Evolutionary conservation across 2,113 vertebrate genomes (phyloP).

Genomic region (Gallinago paraguaiae): DNA sequence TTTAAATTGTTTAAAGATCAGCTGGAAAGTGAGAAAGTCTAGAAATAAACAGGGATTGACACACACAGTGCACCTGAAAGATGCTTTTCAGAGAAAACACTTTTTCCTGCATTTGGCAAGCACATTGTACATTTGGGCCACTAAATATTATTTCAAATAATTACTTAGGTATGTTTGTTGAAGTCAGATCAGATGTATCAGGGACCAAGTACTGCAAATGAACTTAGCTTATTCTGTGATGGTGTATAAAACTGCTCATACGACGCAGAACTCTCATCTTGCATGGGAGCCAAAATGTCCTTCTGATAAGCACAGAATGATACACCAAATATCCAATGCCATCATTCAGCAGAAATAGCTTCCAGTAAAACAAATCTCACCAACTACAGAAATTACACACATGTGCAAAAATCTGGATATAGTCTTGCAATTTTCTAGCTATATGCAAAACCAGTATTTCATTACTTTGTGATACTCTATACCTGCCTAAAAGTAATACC

Average conservation of each 20-base stretch:
- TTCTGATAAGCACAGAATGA: background rate
- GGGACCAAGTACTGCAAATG: background rate
- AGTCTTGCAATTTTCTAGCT: background rate
- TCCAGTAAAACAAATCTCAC: background rate
- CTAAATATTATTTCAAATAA: background rate
- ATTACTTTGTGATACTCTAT: background rate
- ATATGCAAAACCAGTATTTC: background rate
- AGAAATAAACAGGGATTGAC: background rate
- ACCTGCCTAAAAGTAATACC: background rate
- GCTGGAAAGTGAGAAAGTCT: background rate
- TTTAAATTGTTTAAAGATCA: conserved; percentile 45
- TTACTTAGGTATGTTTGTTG: background rate
- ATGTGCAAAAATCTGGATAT: background rate
- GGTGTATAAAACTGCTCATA: background rate
- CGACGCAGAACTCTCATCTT: background rate
- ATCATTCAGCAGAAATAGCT: background rate
- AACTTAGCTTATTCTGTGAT: background rate
- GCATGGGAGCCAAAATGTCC: rapidly evolving
- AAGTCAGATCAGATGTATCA: background rate
- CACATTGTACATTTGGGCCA: background rate
- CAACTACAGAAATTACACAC: background rate
- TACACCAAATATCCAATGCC: background rate
- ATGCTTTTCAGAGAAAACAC: background rate
- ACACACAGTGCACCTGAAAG: background rate
- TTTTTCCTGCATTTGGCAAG: background rate